Base-by-base conservation (phyloP, 2,888 invertebrate genomes). In the Microctonus brassicae region DNA sequence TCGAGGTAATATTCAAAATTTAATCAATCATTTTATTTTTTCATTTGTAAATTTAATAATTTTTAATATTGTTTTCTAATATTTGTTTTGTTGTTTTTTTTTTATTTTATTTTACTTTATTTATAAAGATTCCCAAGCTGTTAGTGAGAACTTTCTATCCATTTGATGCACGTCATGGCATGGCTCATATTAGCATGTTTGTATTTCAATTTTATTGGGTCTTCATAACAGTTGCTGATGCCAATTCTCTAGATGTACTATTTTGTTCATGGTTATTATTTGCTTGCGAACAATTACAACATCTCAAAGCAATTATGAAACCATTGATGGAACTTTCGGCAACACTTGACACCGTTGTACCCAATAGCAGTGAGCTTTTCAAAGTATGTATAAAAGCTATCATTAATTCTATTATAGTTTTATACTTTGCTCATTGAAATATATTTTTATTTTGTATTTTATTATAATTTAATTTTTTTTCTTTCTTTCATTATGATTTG, bases 221-320 rank as follows among this genome's bases (percentile, higher is more conserved):
- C 0, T 78, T 92, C 7, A 91, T 93, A 81, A 88, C 92, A 0
- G 90, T 93, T 90, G 80, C 89, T 0, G 90, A 92, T 53, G 88
- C 91, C 0, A 91, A 91, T 79, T 85, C 90, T n/a, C 73, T 90
- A 55, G 95, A 95, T 82, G 92, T 94, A 0, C 89, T 95, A 79
- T 95, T 96, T 88, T 95, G 95, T 83, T 95, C 94, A 0, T 95
- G 94, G 94, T 82, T 95, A 77, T 92, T 95, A 72, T 95, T 94
- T 81, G 94, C 95, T 0, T 96, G 95, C 80, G 95, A 95, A 80
- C 95, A 96, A 84, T 88, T 96, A 70, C 94, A 94, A 83, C 95
- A 96, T 85, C 88, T 95, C 47, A 96, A 95, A 84, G 93, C 94
- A 60, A 95, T 95, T 75, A 93, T 96, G 93, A 94, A 94, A 77